Base-by-base conservation (phyloP, 2,888 invertebrate genomes). In the Monopis laevigella region DNA sequence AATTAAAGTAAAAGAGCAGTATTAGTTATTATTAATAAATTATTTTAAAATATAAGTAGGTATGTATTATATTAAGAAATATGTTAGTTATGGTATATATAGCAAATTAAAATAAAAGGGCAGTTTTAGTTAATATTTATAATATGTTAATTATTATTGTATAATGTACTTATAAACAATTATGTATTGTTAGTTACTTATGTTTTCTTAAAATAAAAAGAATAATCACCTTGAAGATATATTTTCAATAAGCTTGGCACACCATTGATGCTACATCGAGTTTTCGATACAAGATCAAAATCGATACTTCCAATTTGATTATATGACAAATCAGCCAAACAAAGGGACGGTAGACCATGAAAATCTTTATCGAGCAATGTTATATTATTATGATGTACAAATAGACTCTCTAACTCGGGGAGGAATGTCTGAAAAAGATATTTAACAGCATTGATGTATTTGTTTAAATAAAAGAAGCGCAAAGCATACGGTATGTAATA, bases 271-370 rank as follows among this genome's bases (percentile, higher is more conserved):
- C 85, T 88, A 64, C 93, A 93, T 51, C 88, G 84, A 1, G 92
- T 92, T 61, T 92, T 90, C 16, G 89, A 85, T 1, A 91, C 90
- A 35, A 93, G 75, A 55, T 92, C 90, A 40, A 86, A 83, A 41
- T 89, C 88, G 16, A 93, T 81, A 5, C 85, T 82, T 40, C 84
- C 82, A 47, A 93, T 92, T 55, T 85, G 83, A 64, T 93, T 93
- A 56, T 87, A 84, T 2, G 90, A 89, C 32, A 93, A 73, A 64
- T 93, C 90, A 2, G 90, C 92, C 63, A 87, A 85, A 58, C 93
- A 93, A 6, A 93, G 80, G 2, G 88, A 87, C 0, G 93, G 92
- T 46, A 93, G 71, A 1, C 92, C 92, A 52, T 92, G 90, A 65
- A 93, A 92, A 62, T 93, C 93, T 55, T 87, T 86, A 46, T 91